phyloP scores from a whole-genome alignment of 2,888 invertebrate species.

The Norana najaformis region DNA sequence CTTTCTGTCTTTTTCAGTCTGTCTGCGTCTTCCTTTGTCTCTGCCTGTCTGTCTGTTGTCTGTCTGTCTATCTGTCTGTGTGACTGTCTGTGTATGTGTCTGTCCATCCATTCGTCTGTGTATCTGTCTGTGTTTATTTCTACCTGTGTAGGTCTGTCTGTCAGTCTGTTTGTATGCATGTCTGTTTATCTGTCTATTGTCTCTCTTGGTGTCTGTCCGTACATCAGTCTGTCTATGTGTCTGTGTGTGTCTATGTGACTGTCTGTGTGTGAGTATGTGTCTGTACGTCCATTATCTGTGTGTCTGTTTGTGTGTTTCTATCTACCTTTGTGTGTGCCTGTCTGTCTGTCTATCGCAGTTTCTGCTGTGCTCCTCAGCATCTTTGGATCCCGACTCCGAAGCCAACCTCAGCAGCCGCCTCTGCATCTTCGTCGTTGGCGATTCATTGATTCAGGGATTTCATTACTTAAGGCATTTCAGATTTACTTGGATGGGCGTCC shows the following conservation, averaged over 20 bases:
- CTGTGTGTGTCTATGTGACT: background rate
- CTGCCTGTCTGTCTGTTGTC: background rate
- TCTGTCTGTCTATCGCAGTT: background rate
- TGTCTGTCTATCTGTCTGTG: background rate
- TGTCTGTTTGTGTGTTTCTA: background rate
- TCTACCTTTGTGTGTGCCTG: background rate
- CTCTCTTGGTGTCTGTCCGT: no score
- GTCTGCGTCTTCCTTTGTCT: background rate
- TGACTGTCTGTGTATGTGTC: background rate
- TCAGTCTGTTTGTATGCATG: background rate
- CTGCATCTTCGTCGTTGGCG: background rate
- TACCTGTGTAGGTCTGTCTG: background rate
- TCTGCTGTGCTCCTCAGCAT: background rate
- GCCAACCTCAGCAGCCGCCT: background rate
- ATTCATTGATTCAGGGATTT: background rate
- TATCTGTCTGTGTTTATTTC: background rate
- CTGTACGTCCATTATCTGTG: background rate
- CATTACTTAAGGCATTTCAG: slow-evolving; percentile 13
- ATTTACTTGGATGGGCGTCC: background rate
- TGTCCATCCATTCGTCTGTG: background rate
- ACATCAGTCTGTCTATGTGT: background rate
- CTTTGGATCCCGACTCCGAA: background rate
- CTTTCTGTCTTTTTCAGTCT: background rate
- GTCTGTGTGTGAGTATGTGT: background rate
- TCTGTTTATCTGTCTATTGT: background rate